Conservation (phyloP, 2,888 invertebrate genomes). For the Lochmaea crataegi region DNA sequence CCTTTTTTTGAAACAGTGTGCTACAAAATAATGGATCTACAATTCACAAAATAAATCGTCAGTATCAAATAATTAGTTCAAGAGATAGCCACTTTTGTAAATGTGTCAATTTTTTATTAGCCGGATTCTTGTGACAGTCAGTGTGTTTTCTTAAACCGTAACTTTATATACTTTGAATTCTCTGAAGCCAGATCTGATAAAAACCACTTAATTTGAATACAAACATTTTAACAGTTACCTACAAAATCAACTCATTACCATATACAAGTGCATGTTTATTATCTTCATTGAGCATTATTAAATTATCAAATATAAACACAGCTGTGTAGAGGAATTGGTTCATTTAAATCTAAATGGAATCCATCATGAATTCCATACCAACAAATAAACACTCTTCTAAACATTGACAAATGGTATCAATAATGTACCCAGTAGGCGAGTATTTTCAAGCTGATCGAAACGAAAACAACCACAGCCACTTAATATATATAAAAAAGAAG, state of each 20-base stretch:
- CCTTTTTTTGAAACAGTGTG: no score
- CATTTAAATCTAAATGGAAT: conserved; percentile 6
- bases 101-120: no score
- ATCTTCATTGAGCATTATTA: neutral
- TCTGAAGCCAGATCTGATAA: neutral
- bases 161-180: no score
- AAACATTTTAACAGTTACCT: neutral
- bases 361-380: neutral
- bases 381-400: conserved; percentile 5
- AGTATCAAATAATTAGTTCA: no score
- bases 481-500: neutral
- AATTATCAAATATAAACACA: conserved; percentile 2
- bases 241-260: conserved; percentile 1
- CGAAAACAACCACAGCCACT: conserved; percentile 4
- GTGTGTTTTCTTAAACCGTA: no score
- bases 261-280: neutral
- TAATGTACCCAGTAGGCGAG: conserved; percentile 22
- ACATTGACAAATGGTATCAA: conserved; percentile 23
- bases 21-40: no score
- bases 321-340: neutral
- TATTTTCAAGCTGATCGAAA: conserved; percentile 4
- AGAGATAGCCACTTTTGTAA: no score
- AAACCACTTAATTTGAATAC: neutral
- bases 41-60: no score
- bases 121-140: no score